Evolutionary conservation across 2,888 invertebrate species (phyloP).

Genomic region (Trileptium ribeirensis): DNA sequence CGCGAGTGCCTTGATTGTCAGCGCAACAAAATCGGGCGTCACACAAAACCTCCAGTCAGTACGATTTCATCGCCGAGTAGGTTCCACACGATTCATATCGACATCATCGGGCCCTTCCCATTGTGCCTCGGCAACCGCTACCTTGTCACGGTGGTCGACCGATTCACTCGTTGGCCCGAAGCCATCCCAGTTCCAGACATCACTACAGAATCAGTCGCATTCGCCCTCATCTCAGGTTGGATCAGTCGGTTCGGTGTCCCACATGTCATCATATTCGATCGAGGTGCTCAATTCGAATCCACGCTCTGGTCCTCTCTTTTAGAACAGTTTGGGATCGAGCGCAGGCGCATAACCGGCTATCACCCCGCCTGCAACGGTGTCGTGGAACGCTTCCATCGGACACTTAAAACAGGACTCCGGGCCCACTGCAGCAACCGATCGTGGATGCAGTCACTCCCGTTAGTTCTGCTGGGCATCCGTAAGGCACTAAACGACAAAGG

Average conservation of each 20-base stretch:
- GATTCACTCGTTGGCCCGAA: background rate
- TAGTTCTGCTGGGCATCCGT: background rate
- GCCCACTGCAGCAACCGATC: background rate
- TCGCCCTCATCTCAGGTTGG: background rate
- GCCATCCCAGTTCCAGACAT: too few relatives aligned
- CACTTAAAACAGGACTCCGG: background rate
- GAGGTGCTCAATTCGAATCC: background rate
- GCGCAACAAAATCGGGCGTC: constrained; percentile 2
- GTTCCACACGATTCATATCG: too few relatives aligned
- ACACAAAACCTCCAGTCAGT: background rate
- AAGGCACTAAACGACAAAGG: too few relatives aligned
- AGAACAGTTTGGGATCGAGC: background rate
- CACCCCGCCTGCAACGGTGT: background rate
- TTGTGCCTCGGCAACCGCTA: too few relatives aligned
- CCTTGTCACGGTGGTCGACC: background rate
- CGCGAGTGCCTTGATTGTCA: too few relatives aligned
- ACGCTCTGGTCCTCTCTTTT: background rate
- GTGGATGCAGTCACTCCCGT: too few relatives aligned
- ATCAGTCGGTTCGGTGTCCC: background rate
- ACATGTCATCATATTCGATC: background rate
- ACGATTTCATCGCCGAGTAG: background rate
- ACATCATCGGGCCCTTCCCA: too few relatives aligned
- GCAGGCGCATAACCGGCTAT: background rate
- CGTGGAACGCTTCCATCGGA: background rate
- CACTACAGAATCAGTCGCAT: background rate